Percentiles rank a stretch among this genome's conserved stretches.
Evolutionary conservation across 2,888 invertebrate genomes (phyloP).

Genomic region (Villa cingulata): DNA sequence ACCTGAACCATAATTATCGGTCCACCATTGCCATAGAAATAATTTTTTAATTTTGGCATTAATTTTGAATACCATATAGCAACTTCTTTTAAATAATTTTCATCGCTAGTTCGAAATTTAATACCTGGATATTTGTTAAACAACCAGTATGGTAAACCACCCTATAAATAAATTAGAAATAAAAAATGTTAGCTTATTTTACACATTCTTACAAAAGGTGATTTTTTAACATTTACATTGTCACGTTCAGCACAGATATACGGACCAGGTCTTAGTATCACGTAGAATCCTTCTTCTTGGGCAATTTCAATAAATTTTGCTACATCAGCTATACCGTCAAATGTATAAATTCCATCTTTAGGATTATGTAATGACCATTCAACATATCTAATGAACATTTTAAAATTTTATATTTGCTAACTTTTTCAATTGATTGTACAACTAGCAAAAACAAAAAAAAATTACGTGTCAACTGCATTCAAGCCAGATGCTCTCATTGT

Average conservation of each 20-base stretch:
- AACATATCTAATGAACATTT: slow-evolving; percentile 72
- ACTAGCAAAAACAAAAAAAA: neutral
- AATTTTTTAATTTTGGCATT: slow-evolving; percentile 38
- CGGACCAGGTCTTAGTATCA: slow-evolving; percentile 74
- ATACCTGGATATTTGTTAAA: slow-evolving; percentile 44
- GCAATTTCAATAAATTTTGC: slow-evolving; percentile 57
- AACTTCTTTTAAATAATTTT: slow-evolving; percentile 40
- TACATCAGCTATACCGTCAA: slow-evolving; percentile 53
- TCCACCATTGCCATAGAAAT: slow-evolving; percentile 56
- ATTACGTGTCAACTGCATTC: slow-evolving; percentile 73
- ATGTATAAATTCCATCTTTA: slow-evolving; percentile 48
- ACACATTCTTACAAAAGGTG: neutral
- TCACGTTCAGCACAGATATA: slow-evolving; percentile 89
- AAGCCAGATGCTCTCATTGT: slow-evolving; percentile 71
- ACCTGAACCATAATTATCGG: slow-evolving; percentile 75
- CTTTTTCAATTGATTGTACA: neutral
- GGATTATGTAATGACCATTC: slow-evolving; percentile 85
- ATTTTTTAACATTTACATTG: slow-evolving; percentile 32
- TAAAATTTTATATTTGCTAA: too few relatives aligned
- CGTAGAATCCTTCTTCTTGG: slow-evolving; percentile 62
- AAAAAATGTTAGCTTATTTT: neutral
- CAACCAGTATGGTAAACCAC: slow-evolving; percentile 67
- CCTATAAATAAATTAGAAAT: slow-evolving; percentile 38
- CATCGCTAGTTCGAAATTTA: slow-evolving; percentile 48
- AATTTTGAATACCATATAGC: slow-evolving; percentile 40